Percentiles rank a stretch among this genome's conserved stretches.
phyloP scores from a whole-genome alignment of 92 coral and sea anemone genomes.

The Phymanthus crucifer region DNA sequence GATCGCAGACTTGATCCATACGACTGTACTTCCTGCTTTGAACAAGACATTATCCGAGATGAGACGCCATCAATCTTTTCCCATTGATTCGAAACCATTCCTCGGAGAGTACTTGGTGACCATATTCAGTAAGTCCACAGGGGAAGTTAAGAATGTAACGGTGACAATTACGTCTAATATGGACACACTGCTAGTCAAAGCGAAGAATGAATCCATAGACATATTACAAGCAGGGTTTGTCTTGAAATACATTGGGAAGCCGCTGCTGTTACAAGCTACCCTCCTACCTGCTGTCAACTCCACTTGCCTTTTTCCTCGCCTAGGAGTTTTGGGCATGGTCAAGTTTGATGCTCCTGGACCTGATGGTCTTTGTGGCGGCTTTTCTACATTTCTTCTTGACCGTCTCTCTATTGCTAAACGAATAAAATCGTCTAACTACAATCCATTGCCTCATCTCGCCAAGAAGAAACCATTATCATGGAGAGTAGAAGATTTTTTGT shows the following conservation, averaged over 20 bases:
- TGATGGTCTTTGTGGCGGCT: slow-evolving; percentile 51
- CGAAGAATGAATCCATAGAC: background rate
- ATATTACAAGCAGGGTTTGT: slow-evolving; percentile 5
- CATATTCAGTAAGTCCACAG: slow-evolving; percentile 31
- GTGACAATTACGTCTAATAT: slow-evolving; percentile 20
- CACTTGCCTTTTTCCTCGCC: slow-evolving; percentile 34
- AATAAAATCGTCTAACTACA: background rate
- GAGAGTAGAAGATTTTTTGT: background rate
- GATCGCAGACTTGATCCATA: slow-evolving; percentile 50
- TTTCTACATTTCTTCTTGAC: slow-evolving; percentile 7
- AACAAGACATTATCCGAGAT: slow-evolving; percentile 58
- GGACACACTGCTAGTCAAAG: slow-evolving; percentile 32
- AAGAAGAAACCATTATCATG: background rate
- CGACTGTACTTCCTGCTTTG: slow-evolving; percentile 47
- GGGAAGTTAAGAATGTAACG: slow-evolving; percentile 15
- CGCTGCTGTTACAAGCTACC: slow-evolving; percentile 39
- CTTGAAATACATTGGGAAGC: slow-evolving; percentile 45
- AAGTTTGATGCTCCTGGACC: slow-evolving; percentile 50
- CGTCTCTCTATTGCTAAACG: background rate
- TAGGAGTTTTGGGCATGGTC: slow-evolving; percentile 42
- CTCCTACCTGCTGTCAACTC: background rate
- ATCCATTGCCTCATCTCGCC: background rate
- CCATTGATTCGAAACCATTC: slow-evolving; percentile 49
- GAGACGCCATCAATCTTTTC: slow-evolving; percentile 31
- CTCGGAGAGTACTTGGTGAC: slow-evolving; percentile 46